Conservation (phyloP, 2,888 invertebrate genomes). For the Amphipoea lucens region DNA sequence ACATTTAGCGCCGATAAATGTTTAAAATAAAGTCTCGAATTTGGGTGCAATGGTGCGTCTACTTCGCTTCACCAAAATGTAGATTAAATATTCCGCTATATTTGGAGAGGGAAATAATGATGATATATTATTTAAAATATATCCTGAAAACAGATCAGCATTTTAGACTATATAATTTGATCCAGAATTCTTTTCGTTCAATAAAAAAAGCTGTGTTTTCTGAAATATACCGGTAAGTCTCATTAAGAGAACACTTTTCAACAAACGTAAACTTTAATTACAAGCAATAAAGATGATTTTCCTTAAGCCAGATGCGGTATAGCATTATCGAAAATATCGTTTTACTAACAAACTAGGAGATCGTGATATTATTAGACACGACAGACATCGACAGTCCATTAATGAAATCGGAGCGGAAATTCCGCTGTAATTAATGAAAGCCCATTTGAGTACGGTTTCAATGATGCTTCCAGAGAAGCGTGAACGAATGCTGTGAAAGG, state of each 20-base stretch:
- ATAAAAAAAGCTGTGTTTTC: constrained; percentile 17
- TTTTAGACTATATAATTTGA: constrained; percentile 6
- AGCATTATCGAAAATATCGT: constrained; percentile 45
- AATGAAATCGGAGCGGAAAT: constrained; percentile 78
- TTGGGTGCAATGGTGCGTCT: constrained; percentile 23
- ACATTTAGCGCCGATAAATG: constrained; percentile 15
- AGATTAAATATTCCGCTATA: constrained; percentile 23
- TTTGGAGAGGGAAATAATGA: constrained; percentile 7
- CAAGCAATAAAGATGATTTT: constrained; percentile 30
- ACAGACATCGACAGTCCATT: constrained; percentile 73
- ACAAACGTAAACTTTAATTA: constrained; percentile 24
- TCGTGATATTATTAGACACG: constrained; percentile 67
- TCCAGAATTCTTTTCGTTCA: not conserved
- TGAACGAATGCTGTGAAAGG: constrained; percentile 40
- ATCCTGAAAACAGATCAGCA: constrained; percentile 8
- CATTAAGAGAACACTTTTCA: constrained; percentile 18
- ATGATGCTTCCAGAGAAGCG: constrained; percentile 67
- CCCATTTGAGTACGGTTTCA: constrained; percentile 69
- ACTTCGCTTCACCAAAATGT: constrained; percentile 16
- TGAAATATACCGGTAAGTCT: constrained; percentile 17
- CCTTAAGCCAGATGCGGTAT: not conserved
- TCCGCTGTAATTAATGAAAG: constrained; percentile 77
- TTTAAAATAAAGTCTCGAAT: constrained; percentile 27
- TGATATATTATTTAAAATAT: not conserved
- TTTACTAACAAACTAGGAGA: constrained; percentile 54